Base-by-base conservation (phyloP, 1,140 invertebrate genomes). In the Heterodera schachtii region DNA sequence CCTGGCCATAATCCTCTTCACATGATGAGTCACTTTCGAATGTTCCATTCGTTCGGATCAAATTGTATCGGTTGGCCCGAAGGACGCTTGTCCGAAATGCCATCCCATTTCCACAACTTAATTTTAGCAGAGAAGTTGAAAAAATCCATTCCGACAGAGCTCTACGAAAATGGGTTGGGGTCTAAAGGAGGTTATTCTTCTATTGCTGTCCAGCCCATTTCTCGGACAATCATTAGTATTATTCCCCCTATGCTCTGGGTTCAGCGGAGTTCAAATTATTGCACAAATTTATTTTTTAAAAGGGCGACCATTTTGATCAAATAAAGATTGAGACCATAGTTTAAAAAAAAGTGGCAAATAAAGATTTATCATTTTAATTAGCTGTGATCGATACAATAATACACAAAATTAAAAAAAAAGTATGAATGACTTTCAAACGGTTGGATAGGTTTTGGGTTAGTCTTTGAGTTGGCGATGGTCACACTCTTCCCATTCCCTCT, bases 321-420 rank as follows among this genome's bases (percentile, higher is more conserved):
- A 52, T 52, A 52, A 31, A 31, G 31, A 31, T 31, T 31, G 31
- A 31, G 31, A 31, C 31, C 31, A 31, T 31, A 31, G 31, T 52
- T 52, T 52, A 52, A 52, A 52, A 52, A 52, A 52, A 52, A 52
- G 11, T 52, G 49, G 6, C 6, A 52, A 52, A 52, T 11, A 52
- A 52, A 52, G 16, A 19, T 64, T 64, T 64, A 64, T 64, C 57
- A 64, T 64, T 52, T 52, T 52, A 52, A 8, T 64, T 19, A 64
- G 16, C 19, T 60, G 76, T 57, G 19, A 69, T 52, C 11, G 49
- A 52, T 52, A 52, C 49, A 52, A 52, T 60, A 52, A 46, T 79
- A 41, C 11, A 44, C 21, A 74, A 71, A n/a, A 46, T 79, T 79
- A 31, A 41, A 16, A 13, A 41, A 31, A 64, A 77, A 71, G 57